These are phyloP conservation scores for Agyllia agylla DNA, from an alignment of 2,888 invertebrate genomes.

Conservation along the genomic window DNA sequence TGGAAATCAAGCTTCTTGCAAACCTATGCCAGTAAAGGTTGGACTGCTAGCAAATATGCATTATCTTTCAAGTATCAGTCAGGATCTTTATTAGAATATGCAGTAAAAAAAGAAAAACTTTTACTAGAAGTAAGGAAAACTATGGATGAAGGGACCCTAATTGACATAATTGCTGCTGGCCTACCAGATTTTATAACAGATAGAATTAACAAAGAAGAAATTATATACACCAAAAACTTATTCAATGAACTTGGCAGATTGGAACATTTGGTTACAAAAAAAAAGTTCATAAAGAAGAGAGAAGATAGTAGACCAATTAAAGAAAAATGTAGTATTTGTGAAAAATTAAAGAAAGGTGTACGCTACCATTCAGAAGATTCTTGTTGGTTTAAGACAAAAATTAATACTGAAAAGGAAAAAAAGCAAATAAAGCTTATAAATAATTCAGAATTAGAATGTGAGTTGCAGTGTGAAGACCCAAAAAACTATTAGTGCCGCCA, in stretches of 20 bases:
- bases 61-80: slow-evolving; percentile 75
- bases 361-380: slow-evolving; percentile 31
- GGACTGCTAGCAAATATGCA: slow-evolving; percentile 73
- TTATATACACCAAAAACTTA: not conserved
- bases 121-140: slow-evolving; percentile 50
- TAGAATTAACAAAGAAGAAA: not conserved
- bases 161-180: not conserved
- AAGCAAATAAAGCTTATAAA: slow-evolving; percentile 13
- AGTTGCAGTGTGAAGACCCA: slow-evolving; percentile 27
- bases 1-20: not conserved
- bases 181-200: not conserved
- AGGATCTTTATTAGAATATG: slow-evolving; percentile 80
- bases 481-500: slow-evolving; percentile 41
- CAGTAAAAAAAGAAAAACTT: slow-evolving; percentile 77
- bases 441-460: slow-evolving; percentile 27
- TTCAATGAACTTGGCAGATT: slow-evolving; percentile 13
- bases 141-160: slow-evolving; percentile 47
- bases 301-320: not conserved
- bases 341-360: slow-evolving; percentile 27
- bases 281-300: not conserved
- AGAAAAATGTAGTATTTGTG: slow-evolving; percentile 31
- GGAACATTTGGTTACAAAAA: not conserved
- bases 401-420: not conserved
- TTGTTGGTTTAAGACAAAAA: slow-evolving; percentile 29
- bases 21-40: slow-evolving; percentile 67